Evolutionary conservation across 2,797 vertebrate species (phyloP), one percentile per base, ranked within the genome.

Genomic region (Tokudaia tokunoshimensis): DNA sequence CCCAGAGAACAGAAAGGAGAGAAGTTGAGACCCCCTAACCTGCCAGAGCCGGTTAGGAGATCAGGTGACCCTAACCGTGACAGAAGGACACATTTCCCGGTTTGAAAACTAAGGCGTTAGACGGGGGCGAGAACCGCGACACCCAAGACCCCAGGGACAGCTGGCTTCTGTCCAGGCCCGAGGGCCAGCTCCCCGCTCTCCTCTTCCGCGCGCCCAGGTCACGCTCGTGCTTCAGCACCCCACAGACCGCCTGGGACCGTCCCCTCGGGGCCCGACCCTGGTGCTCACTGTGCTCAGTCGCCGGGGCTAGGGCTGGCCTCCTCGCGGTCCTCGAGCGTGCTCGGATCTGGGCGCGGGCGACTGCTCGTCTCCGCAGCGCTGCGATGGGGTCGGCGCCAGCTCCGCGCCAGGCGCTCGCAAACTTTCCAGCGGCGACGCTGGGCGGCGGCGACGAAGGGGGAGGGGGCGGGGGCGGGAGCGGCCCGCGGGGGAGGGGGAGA

Each of bases 281-380:
- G 47, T 47, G 92, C 97, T 97, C 89, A 95, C 97, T 91, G 72
- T 52, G 52, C n/a, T 44, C 47, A 6, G 63, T 94, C 24, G 63
- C 89, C 31, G 12, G 6, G 91, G 20, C 24, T 52, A 2, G 10
- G 75, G 34, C 79, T 50, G 4, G 34, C 52, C 59, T 37, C 67
- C 84, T 80, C 52, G 31, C 19, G 20, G 67, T 59, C 63, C 95
- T 41, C 78, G 0, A 61, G n/a, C 12, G 44, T 87, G 22, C 55
- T 24, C 6, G 0, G 37, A 26, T 59, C 52, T 5, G n/a, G 70
- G 47, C 34, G 61, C 29, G 5, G 20, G 29, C 22, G 12, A 41
- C 47, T 47, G 37, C 76, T 44, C 0, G 75, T 41, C 52, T 29
- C 17, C 26, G 9, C 67, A 0, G 82, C 24, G 74, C 86, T 57